phyloP scores from a whole-genome alignment of 2,888 invertebrate species.

The Eledone cirrhosa region DNA sequence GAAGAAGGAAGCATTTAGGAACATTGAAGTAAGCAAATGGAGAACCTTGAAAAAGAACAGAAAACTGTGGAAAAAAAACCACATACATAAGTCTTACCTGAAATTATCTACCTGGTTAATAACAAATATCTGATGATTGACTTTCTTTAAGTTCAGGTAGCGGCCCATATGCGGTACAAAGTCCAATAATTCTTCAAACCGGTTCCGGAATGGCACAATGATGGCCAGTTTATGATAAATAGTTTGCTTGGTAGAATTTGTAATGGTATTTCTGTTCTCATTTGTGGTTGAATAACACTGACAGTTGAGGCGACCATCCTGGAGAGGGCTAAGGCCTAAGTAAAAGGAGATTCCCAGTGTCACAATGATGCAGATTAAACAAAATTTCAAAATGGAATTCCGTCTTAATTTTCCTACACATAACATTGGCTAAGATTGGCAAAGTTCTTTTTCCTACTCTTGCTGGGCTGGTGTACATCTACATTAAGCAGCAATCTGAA shows the following conservation, averaged over 20 bases:
- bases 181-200: slow-evolving; percentile 92
- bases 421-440: slow-evolving; percentile 22
- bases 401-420: slow-evolving; percentile 10
- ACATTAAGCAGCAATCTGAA: no score
- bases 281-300: neutral
- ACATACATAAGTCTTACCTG: slow-evolving; percentile 46
- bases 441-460: neutral
- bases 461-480: no score
- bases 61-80: neutral
- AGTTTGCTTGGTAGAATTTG: neutral
- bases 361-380: neutral
- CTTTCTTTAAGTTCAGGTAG: slow-evolving; percentile 82
- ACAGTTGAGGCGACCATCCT: neutral
- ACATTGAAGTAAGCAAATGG: no score
- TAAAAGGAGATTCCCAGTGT: neutral
- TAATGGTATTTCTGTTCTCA: neutral
- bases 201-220: slow-evolving; percentile 92
- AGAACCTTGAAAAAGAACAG: neutral
- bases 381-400: neutral
- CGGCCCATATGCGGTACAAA: slow-evolving; percentile 89
- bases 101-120: slow-evolving; percentile 81
- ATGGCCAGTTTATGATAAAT: slow-evolving; percentile 75
- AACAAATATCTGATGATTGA: slow-evolving; percentile 85
- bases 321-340: neutral
- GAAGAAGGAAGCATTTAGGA: no score